Base-by-base conservation (phyloP, 1,140 invertebrate species). In the Drosophila leontia region DNA sequence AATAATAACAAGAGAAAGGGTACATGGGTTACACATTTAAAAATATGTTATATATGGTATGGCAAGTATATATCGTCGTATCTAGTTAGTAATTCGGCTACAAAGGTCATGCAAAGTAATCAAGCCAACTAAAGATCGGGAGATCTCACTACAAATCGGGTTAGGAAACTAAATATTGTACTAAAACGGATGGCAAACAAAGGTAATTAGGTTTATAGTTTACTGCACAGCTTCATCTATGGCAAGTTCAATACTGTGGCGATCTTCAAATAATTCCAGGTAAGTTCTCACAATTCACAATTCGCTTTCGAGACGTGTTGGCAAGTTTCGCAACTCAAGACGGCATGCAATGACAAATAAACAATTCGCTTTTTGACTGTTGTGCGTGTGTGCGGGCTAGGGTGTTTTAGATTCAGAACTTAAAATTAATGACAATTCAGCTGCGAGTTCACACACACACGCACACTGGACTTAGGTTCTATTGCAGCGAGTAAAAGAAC, bases 21-120 rank as follows among this genome's bases (percentile, higher is more conserved):
- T 85, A 82, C 80, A 82, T 82, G 88, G 85, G 78, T 90, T 90
- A 90, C 85, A 90, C 85, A 90, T 82, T 90, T 81, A 90, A 70
- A 88, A 70, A 90, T 74, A 84, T 84, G 78, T 32, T 56, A 45
- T 50, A 64, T 63, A 78, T 78, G 65, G 35, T 63, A 71, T 72
- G 70, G 67, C 70, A 79, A 74, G 62, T 62, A 53, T 60, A 53
- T 51, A 50, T 78, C 56, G 41, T 76, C 50, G 50, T 29, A 59
- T 78, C 88, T 68, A 80, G 72, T 87, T 87, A 88, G 80, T 82
- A 76, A 26, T 51, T 71, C 53, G 53, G 51, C 82, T 91, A 91
- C 80, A 80, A 84, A 91, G 78, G 62, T 91, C 87, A 91, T 91
- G 88, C 88, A 91, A 82, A 84, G 83, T 81, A 75, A 84, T 61